Evolutionary conservation across 2,888 invertebrate species (phyloP), one percentile per base, ranked within the genome.

Genomic region (Portevinia maculata): DNA sequence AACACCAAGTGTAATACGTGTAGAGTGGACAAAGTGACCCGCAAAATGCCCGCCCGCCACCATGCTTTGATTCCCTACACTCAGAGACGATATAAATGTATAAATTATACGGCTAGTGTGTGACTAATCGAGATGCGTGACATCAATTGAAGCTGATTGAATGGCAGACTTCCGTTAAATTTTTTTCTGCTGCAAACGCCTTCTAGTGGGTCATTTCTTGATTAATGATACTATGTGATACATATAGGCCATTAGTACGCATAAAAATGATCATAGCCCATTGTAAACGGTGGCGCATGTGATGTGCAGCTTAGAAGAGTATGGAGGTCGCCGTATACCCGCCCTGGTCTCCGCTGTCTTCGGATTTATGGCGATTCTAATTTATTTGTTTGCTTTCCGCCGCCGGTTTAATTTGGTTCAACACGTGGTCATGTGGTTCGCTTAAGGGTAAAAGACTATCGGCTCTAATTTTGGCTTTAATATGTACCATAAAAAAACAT

Each of bases 81-180:
- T 30, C 1, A n/a, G 21, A n/a, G 5, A 9, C 19, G 46, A n/a
- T 34, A n/a, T n/a, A n/a, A n/a, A n/a, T n/a, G 11, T 6, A 37
- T 37, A 15, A 6, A 34, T 9, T 46, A 32, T 19, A 24, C 13
- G 46, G 21, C 30, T 34, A 37, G 41, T 9, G 69, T 76, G 70
- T 79, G 73, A 70, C 70, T 75, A 71, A 71, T 65, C 52, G 41
- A 75, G 44, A 81, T 81, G 64, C 81, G 81, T 75, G 81, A 65
- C 53, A 65, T 60, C 76, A 81, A 81, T 81, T 81, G 32, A 76
- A 53, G 70, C 59, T 81, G 81, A 81, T 65, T 81, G 81, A 75
- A 46, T 53, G 64, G 64, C 81, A 81, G 81, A 81, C 81, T 81
- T 81, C 81, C 81, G 76, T 70, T 57, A 70, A 70, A 41, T 44